Evolutionary conservation across 2,113 vertebrate species (phyloP).

Genomic region (Syngnathus typhle): DNA sequence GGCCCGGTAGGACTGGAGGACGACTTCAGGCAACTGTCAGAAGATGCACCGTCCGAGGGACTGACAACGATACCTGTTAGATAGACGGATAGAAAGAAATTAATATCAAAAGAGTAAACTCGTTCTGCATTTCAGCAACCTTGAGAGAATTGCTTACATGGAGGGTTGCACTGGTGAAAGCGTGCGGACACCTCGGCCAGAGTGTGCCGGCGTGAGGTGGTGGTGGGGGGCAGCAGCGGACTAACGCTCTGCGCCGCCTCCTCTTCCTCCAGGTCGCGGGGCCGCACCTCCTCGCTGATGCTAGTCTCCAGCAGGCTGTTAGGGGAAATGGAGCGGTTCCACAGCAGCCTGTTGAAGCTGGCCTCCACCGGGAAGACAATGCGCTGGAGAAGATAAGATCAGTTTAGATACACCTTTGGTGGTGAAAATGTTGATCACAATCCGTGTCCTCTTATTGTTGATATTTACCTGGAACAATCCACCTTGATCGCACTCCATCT

Average conservation of each 20-base stretch:
- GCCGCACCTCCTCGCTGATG: conserved; percentile 83
- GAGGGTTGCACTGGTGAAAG: conserved; percentile 81
- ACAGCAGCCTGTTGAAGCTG: conserved; percentile 74
- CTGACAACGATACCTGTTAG: conserved; percentile 79
- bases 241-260: conserved; percentile 65
- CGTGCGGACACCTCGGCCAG: conserved; percentile 85
- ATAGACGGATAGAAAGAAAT: not conserved
- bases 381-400: conserved; percentile 65
- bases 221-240: conserved; percentile 66
- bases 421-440: not conserved
- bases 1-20: conserved; percentile 69
- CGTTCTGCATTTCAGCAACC: not conserved
- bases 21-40: conserved; percentile 85
- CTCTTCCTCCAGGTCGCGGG: conserved; percentile 78
- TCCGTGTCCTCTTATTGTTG: not conserved
- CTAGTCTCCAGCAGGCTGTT: conserved; percentile 83
- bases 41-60: conserved; percentile 82
- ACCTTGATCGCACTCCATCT: conserved; percentile 82
- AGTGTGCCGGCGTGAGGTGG: conserved; percentile 84
- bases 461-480: conserved; percentile 79
- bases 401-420: not conserved
- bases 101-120: not conserved
- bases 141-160: conserved; percentile 74
- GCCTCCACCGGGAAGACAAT: conserved; percentile 81
- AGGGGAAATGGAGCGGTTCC: conserved; percentile 82